A percentile compares a stretch with the other conserved stretches of the same genome.
Conservation (phyloP, 2,113 vertebrate genomes). For the Triplophysa dalaica region DNA sequence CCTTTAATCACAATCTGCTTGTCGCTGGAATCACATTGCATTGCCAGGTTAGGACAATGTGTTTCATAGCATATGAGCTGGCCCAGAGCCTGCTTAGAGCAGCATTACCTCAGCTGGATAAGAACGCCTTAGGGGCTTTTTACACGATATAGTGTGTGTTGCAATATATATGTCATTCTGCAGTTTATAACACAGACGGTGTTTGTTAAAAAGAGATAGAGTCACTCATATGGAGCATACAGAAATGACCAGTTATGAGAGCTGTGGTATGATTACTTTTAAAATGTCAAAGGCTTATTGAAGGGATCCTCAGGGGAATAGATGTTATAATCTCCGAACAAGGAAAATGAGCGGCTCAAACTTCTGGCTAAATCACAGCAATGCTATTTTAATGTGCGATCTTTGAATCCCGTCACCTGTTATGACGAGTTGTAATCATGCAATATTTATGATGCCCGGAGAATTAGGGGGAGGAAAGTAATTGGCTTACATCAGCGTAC, state of each 20-base stretch:
- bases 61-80: too few species aligned
- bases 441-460: conserved; percentile 25
- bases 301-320: not conserved
- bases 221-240: conserved; percentile 7
- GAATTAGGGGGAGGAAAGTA: conserved; percentile 17
- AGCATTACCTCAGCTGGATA: too few species aligned
- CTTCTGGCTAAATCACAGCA: not conserved
- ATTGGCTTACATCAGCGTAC: conserved; percentile 29
- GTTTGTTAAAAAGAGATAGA: not conserved
- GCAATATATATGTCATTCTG: not conserved
- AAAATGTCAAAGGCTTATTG: conserved; percentile 26
- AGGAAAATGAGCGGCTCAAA: conserved; percentile 10
- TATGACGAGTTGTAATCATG: conserved; percentile 25
- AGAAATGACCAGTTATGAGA: conserved; percentile 11
- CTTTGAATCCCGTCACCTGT: conserved; percentile 10
- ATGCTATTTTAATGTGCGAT: conserved; percentile 8
- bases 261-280: conserved; percentile 1
- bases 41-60: too few species aligned
- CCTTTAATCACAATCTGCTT: too few species aligned
- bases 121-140: too few species aligned
- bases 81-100: too few species aligned
- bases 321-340: not conserved
- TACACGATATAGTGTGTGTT: not conserved
- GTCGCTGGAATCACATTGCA: too few species aligned
- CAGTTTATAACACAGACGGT: not conserved